Base-by-base conservation (phyloP, 2,113 vertebrate species). In the Oostethus manadensis region DNA sequence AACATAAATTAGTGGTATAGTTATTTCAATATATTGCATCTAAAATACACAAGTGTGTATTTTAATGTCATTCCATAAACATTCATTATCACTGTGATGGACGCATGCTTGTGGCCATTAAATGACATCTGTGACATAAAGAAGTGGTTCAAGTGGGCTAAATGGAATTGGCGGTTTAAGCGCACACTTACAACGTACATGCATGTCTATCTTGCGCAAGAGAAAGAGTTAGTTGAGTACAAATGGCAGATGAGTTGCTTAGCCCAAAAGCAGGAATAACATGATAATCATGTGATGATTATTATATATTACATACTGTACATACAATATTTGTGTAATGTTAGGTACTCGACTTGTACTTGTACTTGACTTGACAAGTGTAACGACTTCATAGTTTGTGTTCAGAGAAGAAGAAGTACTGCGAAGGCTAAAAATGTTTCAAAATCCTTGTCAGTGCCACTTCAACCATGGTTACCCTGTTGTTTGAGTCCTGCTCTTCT, bases 91-190 rank as follows among this genome's bases (percentile, higher is more conserved):
- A 69, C 64, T 61, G 54, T 76, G 65, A 68, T 58, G 56, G 11
- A 13, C 70, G 77, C 83, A 85, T 84, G 81, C 60, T 57, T 26
- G 33, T 15, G 29, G 33, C 29, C 29, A 33, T 33, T 5, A 33
- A 59, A 43, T 43, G 54, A n/a, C 63, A 56, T 74, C 42, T 78
- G 68, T 68, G 17, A 58, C 3, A 40, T 53, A 26, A 62, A 66
- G 53, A 68, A 71, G 70, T 75, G 76, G 68, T 81, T 79, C 62
- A 86, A 81, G 83, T 83, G 78, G 73, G 58, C 68, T 75, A 56
- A 60, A 59, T 59, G 62, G 49, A 21, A 56, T 62, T 29, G 46
- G 35, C 59, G 6, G 1, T 54, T 54, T 26, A 38, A 6, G 3
- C 14, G 9, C 17, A 10, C 15, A 17, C 10, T 22, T 22, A 11